These are phyloP conservation scores for Dione juno DNA, from an alignment of 2,888 invertebrate species.

Conservation along the genomic window DNA sequence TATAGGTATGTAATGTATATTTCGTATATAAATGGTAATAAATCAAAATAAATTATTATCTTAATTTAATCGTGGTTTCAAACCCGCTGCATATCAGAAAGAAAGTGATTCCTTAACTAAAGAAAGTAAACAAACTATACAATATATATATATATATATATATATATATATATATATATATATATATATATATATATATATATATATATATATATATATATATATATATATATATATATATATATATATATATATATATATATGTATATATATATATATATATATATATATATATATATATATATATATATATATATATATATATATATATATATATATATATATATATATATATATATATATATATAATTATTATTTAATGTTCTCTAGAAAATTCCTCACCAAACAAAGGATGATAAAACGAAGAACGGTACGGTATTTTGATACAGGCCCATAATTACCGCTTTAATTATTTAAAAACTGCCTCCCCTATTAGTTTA, in stretches of 20 bases:
- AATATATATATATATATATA: neutral
- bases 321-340: no score
- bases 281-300: neutral
- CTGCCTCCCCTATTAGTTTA: slow-evolving; percentile 70
- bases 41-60: no score
- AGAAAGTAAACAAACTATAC: neutral
- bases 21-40: neutral
- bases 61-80: no score
- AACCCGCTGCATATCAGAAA: neutral
- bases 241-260: neutral
- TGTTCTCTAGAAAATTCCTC: slow-evolving; percentile 30
- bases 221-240: neutral
- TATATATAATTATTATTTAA: neutral
- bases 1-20: no score
- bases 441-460: slow-evolving; percentile 46
- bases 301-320: no score
- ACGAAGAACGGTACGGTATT: slow-evolving; percentile 21
- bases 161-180: neutral
- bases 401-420: slow-evolving; percentile 29
- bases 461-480: slow-evolving; percentile 64
- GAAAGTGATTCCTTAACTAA: neutral
- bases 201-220: neutral
- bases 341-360: no score
- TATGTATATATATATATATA: neutral
- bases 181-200: neutral